Base-by-base conservation (phyloP, 2,797 vertebrate genomes). In the Crocodylus rhombifer region DNA sequence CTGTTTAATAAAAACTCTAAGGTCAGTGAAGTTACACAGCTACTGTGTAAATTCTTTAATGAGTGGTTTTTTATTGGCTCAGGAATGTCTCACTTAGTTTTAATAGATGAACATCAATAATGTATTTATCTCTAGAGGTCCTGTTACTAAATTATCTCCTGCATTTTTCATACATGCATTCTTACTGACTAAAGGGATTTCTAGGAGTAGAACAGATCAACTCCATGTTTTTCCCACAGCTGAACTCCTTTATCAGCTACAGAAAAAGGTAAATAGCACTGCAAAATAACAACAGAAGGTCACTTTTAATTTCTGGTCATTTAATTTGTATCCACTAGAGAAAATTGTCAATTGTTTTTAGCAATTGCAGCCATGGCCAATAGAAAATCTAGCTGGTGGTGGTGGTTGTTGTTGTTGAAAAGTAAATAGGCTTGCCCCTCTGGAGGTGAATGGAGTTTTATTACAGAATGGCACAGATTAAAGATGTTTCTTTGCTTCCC, bases 341-440 rank as follows among this genome's bases (percentile, higher is more conserved):
- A 94, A 84, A 82, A 94, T 33, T 33, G 73, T 83, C 90, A 94
- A 89, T 83, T 89, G 76, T 17, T 92, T 42, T 23, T 51, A 71
- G 58, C 84, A 90, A 90, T 87, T 89, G 8, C 36, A 92, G 62
- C 18, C 25, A 83, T 64, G 76, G 81, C 81, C 81, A 91, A 89
- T n/a, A 86, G 21, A 77, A 84, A 58, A 74, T 21, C 79, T 92
- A 33, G 80, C 33, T 33, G 33, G 33, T 33, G 33, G 33, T 33
- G 33, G 33, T 33, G 33, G 33, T 33, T 56, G 76, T 67, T 89
- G 87, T 67, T 73, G 86, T 79, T 51, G 78, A 16, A 85, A 92
- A 91, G 63, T 25, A 85, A 77, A 51, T 61, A 33, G 42, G 33
- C 30, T 63, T 83, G 30, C 30, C 58, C 4, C 77, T 71, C 60